phyloP scores from a whole-genome alignment of 2,113 vertebrate species.

The Picathartes gymnocephalus region DNA sequence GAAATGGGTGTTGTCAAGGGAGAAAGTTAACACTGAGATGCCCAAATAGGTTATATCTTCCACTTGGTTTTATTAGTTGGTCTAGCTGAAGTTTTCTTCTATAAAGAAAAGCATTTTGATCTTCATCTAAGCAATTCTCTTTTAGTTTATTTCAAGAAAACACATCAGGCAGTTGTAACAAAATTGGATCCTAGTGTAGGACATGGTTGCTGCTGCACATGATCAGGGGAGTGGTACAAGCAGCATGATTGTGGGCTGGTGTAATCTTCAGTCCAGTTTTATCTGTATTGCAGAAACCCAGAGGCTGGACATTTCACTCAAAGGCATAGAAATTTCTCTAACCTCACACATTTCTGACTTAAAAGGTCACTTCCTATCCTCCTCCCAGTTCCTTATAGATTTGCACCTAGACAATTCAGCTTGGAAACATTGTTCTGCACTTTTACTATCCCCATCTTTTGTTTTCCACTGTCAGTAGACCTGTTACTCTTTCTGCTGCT shows the following conservation, averaged over 20 bases:
- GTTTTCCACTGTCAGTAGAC: neutral
- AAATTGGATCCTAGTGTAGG: neutral
- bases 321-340: neutral
- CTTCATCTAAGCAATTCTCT: neutral
- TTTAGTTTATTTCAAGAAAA: neutral
- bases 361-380: neutral
- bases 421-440: neutral
- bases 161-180: neutral
- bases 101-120: neutral
- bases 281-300: neutral
- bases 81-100: neutral
- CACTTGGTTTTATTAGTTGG: neutral
- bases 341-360: neutral
- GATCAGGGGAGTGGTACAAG: neutral
- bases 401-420: neutral
- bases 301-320: neutral
- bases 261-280: neutral
- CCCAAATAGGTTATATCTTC: neutral
- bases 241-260: neutral
- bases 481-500: neutral
- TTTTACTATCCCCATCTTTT: neutral
- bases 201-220: neutral
- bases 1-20: constrained; percentile 24
- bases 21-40: constrained; percentile 45
- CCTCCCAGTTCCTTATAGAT: neutral